phyloP scores from a whole-genome alignment of 2,113 vertebrate genomes.

The Prinia subflava region DNA sequence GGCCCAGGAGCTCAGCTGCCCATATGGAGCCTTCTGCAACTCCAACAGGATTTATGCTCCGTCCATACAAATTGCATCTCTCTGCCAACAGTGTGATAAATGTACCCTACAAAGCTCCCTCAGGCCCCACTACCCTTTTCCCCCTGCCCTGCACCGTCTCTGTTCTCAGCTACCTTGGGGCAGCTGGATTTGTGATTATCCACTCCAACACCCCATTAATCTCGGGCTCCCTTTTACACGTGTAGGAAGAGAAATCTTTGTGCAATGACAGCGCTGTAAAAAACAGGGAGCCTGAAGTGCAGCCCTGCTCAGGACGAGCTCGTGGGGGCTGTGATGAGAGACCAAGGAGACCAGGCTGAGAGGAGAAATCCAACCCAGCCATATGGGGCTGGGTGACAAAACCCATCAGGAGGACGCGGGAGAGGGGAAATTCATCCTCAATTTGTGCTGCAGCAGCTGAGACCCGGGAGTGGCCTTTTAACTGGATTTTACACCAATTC shows the following conservation, averaged over 20 bases:
- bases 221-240: slow-evolving; percentile 1
- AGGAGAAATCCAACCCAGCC: slow-evolving; percentile 18
- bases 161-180: slow-evolving; percentile 29
- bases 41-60: slow-evolving; percentile 14
- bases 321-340: not conserved
- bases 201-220: slow-evolving; percentile 40
- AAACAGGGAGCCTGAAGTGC: slow-evolving; percentile 6
- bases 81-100: slow-evolving; percentile 17
- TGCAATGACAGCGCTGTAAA: not conserved
- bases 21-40: not conserved
- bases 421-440: slow-evolving; percentile 5
- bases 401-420: not conserved
- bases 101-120: slow-evolving; percentile 13
- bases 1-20: not conserved
- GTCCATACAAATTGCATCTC: slow-evolving; percentile 14
- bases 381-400: slow-evolving; percentile 30
- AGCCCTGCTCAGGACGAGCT: not conserved
- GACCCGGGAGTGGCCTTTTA: slow-evolving; percentile 40
- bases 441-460: slow-evolving; percentile 46
- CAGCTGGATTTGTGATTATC: slow-evolving; percentile 60
- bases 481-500: slow-evolving; percentile 67
- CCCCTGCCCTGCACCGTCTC: slow-evolving; percentile 11
- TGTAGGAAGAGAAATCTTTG: not conserved
- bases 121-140: slow-evolving; percentile 13
- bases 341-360: not conserved